Evolutionary conservation across 1,140 invertebrate genomes (phyloP).

Genomic region (Frieseomelitta varia): DNA sequence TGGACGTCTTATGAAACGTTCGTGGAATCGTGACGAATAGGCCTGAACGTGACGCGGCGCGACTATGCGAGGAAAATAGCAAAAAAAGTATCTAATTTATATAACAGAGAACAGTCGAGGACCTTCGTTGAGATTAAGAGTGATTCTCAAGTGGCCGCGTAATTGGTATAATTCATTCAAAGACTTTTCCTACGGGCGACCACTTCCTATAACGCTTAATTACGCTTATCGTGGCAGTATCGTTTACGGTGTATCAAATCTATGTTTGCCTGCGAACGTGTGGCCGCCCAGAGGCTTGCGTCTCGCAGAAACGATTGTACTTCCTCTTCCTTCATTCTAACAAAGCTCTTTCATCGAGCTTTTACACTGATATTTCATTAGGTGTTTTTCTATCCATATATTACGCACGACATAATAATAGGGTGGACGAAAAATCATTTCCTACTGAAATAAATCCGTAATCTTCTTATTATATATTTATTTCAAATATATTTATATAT

Average conservation of each 20-base stretch:
- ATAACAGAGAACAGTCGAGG: not conserved
- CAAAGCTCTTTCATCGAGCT: too few species aligned
- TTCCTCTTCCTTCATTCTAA: not conserved
- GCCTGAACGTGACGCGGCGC: too few species aligned
- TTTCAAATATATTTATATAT: too few species aligned
- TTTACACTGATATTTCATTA: too few species aligned
- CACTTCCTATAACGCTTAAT: conserved; percentile 66
- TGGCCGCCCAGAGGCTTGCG: not conserved
- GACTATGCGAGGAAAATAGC: not conserved
- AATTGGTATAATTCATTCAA: conserved; percentile 53
- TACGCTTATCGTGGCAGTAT: conserved; percentile 58
- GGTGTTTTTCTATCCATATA: too few species aligned
- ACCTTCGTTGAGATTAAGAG: not conserved
- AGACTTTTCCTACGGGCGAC: conserved; percentile 44
- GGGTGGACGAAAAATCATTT: too few species aligned
- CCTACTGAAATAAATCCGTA: too few species aligned
- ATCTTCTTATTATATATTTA: too few species aligned
- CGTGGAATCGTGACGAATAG: not conserved
- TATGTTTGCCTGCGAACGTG: not conserved
- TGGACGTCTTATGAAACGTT: conserved; percentile 18
- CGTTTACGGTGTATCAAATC: conserved; percentile 49
- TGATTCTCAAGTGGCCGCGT: not conserved
- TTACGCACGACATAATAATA: too few species aligned
- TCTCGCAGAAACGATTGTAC: not conserved
- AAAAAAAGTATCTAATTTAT: not conserved